These are phyloP conservation scores for Sipha maydis DNA, from an alignment of 2,888 invertebrate genomes.

Conservation along the genomic window DNA sequence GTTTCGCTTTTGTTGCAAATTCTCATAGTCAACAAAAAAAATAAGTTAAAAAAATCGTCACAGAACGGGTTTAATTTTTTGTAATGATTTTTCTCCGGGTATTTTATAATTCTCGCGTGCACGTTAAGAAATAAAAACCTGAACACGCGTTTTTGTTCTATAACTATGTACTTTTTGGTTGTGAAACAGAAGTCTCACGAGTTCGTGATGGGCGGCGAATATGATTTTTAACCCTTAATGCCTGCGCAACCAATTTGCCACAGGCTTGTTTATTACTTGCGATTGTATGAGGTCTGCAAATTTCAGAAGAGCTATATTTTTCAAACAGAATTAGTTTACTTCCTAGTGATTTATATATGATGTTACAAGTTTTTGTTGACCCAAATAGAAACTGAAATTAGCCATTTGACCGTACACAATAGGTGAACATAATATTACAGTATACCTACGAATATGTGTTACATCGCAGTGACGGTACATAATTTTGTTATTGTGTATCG, in stretches of 20 bases:
- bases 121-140: neutral
- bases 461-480: neutral
- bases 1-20: neutral
- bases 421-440: neutral
- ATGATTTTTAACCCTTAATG: slow-evolving; percentile 55
- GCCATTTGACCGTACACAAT: neutral
- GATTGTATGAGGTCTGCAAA: neutral
- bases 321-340: slow-evolving; percentile 40
- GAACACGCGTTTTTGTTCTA: slow-evolving; percentile 7
- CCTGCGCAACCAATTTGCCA: slow-evolving; percentile 21
- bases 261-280: slow-evolving; percentile 11
- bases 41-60: neutral
- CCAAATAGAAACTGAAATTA: slow-evolving; percentile 15
- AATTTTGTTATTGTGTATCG: neutral
- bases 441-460: neutral
- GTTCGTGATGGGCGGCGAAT: slow-evolving; percentile 48
- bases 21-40: neutral
- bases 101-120: neutral
- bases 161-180: slow-evolving; percentile 32
- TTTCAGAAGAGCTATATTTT: neutral
- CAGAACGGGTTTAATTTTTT: neutral
- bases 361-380: slow-evolving; percentile 9
- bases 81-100: neutral
- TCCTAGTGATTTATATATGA: slow-evolving; percentile 36
- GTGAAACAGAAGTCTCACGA: slow-evolving; percentile 59